phyloP scores from a whole-genome alignment of 2,113 vertebrate species.

The Entosphenus tridentatus region DNA sequence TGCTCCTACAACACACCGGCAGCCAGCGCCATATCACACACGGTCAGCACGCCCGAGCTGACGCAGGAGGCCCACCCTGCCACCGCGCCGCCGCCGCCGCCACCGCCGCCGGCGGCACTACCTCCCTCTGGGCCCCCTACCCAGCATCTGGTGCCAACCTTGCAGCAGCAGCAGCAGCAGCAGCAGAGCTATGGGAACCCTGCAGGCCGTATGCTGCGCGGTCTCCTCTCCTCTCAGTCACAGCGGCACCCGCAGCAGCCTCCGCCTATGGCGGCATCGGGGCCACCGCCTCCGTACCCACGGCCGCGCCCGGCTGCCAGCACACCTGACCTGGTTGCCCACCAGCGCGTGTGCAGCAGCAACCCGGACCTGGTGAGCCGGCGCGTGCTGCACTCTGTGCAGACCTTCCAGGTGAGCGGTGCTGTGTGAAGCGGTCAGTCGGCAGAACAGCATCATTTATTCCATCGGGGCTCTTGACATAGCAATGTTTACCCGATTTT shows the following conservation, averaged over 20 bases:
- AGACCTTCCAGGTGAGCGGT: conserved; percentile 39
- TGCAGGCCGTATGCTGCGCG: conserved; percentile 41
- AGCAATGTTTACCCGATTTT: too few relatives aligned
- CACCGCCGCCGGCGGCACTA: too few relatives aligned
- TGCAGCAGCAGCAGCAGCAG: too few relatives aligned
- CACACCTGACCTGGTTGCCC: conserved; percentile 75
- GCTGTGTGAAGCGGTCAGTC: too few relatives aligned
- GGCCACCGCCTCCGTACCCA: conserved; percentile 62
- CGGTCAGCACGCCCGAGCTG: conserved; percentile 72
- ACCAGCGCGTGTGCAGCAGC: conserved; percentile 56
- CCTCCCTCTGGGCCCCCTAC: too few relatives aligned
- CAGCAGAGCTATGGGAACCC: conserved; percentile 15
- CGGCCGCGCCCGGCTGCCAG: conserved; percentile 73
- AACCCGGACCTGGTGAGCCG: conserved; percentile 73
- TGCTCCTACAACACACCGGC: conserved; percentile 15
- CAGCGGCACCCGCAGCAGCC: conserved; percentile 1
- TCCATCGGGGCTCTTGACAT: too few relatives aligned
- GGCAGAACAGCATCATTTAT: too few relatives aligned
- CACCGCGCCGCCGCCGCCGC: too few relatives aligned
- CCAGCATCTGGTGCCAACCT: too few relatives aligned
- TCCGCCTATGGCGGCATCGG: conserved; percentile 8
- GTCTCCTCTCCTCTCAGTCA: conserved; percentile 30
- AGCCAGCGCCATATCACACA: conserved; percentile 64
- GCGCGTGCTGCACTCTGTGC: conserved; percentile 73
- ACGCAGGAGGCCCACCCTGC: conserved; percentile 23